Evolutionary conservation across 2,888 invertebrate genomes (phyloP).

Genomic region (Athrips mouffetella): DNA sequence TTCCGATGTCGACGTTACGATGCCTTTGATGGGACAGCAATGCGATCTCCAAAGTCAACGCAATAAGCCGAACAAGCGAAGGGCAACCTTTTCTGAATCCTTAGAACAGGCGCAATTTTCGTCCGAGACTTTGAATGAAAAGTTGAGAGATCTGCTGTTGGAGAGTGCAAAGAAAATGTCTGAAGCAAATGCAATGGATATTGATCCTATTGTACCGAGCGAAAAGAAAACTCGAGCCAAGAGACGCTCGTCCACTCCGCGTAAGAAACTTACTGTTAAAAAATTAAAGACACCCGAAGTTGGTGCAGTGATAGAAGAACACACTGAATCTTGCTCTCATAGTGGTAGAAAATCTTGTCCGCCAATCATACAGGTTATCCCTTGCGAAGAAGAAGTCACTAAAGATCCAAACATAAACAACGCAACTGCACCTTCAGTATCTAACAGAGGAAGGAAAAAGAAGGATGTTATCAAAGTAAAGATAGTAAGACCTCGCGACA

Average conservation of each 20-base stretch:
- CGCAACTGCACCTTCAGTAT: background rate
- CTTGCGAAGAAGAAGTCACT: conserved; percentile 22
- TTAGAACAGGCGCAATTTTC: conserved; percentile 38
- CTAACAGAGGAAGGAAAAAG: conserved; percentile 39
- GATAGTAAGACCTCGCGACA: conserved; percentile 49
- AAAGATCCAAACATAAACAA: conserved; percentile 21
- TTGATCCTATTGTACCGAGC: conserved; percentile 17
- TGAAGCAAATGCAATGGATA: conserved; percentile 18
- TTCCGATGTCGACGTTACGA: conserved; percentile 44
- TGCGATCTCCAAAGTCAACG: conserved; percentile 36
- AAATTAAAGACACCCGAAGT: conserved; percentile 19
- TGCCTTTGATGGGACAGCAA: conserved; percentile 57
- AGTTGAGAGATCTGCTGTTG: conserved; percentile 49
- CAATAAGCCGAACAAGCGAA: conserved; percentile 23
- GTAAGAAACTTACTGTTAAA: conserved; percentile 35
- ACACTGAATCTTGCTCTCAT: conserved; percentile 44
- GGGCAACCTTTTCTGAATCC: conserved; percentile 39
- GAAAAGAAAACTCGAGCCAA: conserved; percentile 31
- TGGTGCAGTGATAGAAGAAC: conserved; percentile 48
- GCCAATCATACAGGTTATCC: conserved; percentile 36
- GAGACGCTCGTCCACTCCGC: conserved; percentile 55
- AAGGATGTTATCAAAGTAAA: conserved; percentile 67
- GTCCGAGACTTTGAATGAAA: conserved; percentile 51
- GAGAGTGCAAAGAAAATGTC: conserved; percentile 59
- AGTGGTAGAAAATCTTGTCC: conserved; percentile 53